Evolutionary conservation across 1,140 invertebrate species (phyloP).

Genomic region (Achatina immaculata): DNA sequence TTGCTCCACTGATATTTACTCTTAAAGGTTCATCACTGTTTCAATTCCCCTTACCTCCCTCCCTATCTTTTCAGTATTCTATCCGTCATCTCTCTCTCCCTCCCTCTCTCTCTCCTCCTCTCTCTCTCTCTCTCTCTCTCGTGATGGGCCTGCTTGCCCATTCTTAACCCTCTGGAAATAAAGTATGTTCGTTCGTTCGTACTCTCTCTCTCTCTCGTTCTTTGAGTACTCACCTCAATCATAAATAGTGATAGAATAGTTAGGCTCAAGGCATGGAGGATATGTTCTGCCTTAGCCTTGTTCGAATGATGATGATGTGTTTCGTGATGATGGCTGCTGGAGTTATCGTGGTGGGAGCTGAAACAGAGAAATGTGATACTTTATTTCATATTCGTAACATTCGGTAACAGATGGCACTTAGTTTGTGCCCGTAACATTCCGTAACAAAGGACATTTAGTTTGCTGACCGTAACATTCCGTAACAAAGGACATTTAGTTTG

Average conservation of each 20-base stretch:
- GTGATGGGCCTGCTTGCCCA: no score
- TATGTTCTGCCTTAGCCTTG: conserved; percentile 50
- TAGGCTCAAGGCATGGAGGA: conserved; percentile 60
- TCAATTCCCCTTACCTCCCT: neutral
- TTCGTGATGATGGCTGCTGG: neutral
- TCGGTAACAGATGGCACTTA: no score
- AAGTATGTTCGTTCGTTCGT: no score
- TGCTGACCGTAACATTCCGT: no score
- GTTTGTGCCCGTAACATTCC: no score
- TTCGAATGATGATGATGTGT: conserved; percentile 39
- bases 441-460: no score
- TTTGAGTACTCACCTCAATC: conserved; percentile 56
- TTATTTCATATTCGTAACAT: no score
- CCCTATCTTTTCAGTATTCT: neutral
- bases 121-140: neutral
- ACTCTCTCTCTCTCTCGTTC: neutral
- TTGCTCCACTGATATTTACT: neutral
- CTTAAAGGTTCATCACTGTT: neutral
- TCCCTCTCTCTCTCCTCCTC: conserved; percentile 8
- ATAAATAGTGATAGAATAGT: conserved; percentile 63
- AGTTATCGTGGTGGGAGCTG: neutral
- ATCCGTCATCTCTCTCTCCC: neutral
- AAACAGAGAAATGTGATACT: neutral
- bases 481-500: no score
- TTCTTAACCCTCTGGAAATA: no score